Percentiles rank a stretch among this genome's conserved stretches.
Evolutionary conservation across 64 coral and sea anemone genomes (phyloP).

Genomic region (Anthopleura sola): DNA sequence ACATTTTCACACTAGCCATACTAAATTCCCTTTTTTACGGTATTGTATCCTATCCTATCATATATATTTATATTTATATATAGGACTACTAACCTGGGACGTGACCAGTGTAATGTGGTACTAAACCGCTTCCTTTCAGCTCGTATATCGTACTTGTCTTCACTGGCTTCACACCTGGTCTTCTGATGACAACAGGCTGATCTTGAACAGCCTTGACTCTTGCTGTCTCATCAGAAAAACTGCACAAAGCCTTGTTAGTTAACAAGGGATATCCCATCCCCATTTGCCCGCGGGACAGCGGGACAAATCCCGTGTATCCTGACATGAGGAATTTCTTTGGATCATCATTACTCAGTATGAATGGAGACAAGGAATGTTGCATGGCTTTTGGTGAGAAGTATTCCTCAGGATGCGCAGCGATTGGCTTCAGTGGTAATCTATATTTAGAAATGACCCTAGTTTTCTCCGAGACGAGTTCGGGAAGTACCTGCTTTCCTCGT

Average conservation of each 20-base stretch:
- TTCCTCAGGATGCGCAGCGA: slow-evolving; percentile 26
- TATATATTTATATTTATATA: too few species aligned
- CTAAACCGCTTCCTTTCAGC: slow-evolving; percentile 50
- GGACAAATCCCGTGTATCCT: slow-evolving; percentile 97
- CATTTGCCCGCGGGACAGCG: slow-evolving; percentile 76
- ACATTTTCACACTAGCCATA: too few species aligned
- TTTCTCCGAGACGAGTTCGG: slow-evolving; percentile 33
- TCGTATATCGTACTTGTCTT: slow-evolving; percentile 84
- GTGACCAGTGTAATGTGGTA: slow-evolving; percentile 96
- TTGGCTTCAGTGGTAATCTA: slow-evolving; percentile 46
- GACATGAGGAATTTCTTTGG: slow-evolving; percentile 78
- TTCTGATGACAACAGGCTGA: slow-evolving; percentile 63
- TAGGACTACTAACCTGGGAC: slow-evolving; percentile 96
- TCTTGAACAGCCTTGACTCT: slow-evolving; percentile 61
- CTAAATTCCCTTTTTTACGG: too few species aligned
- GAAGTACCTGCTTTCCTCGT: slow-evolving; percentile 47
- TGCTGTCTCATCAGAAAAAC: slow-evolving; percentile 75
- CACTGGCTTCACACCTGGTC: slow-evolving; percentile 59
- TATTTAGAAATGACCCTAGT: slow-evolving; percentile 48
- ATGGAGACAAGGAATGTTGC: slow-evolving; percentile 71
- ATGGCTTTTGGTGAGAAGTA: slow-evolving; percentile 45
- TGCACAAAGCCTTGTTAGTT: slow-evolving; percentile 89
- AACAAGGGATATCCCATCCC: slow-evolving; percentile 83
- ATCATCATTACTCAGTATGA: slow-evolving; percentile 58
- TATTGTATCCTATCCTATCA: too few species aligned